Evolutionary conservation across 2,113 vertebrate species (phyloP), one percentile per base, ranked within the genome.

Genomic region (Agapornis roseicollis): DNA sequence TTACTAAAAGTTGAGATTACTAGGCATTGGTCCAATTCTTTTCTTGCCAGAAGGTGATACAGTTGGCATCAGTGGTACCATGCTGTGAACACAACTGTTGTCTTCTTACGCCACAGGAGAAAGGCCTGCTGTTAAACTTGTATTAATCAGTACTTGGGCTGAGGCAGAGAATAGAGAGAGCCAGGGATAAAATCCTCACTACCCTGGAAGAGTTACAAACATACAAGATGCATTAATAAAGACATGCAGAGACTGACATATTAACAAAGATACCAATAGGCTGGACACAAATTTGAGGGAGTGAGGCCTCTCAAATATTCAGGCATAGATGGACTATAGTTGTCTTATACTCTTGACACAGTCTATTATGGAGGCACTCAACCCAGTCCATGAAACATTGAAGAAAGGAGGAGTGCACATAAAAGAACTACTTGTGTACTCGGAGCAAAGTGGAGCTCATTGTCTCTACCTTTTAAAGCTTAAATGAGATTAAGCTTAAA

Each of bases 1-100:
- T 60, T 53, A 84, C 73, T 86, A 80, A 73, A 93, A 88, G 33
- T 91, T 95, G 65, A 93, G 94, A 88, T 64, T 84, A 65, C 42
- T 84, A 92, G 88, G 83, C n/a, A 2, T 53, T 61, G 6, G 47
- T 80, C 84, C 72, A 92, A 11, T 70, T 15, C 5, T 46, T 61
- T 85, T 27, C 50, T 50, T 71, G 53, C 24, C 71, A 92, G 82
- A 77, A 92, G 66, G 60, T 1, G 2, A 46, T 28, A 14, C 53
- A 90, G 63, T 71, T 82, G 79, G 79, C 53, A 65, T 19, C 28
- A 66, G 42, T 0, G 0, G 60, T 37, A 41, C n/a, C 39, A 80
- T 1, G 1, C 31, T 73, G 58, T 27, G 63, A 90, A 68, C 53
- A 77, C 71, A 82, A 41, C 85, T 95, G 49, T 46, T 80, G 33